Percentiles rank a stretch among this genome's conserved stretches.
Conservation (phyloP, 2,113 vertebrate species). For the Meleagris gallopavo region DNA sequence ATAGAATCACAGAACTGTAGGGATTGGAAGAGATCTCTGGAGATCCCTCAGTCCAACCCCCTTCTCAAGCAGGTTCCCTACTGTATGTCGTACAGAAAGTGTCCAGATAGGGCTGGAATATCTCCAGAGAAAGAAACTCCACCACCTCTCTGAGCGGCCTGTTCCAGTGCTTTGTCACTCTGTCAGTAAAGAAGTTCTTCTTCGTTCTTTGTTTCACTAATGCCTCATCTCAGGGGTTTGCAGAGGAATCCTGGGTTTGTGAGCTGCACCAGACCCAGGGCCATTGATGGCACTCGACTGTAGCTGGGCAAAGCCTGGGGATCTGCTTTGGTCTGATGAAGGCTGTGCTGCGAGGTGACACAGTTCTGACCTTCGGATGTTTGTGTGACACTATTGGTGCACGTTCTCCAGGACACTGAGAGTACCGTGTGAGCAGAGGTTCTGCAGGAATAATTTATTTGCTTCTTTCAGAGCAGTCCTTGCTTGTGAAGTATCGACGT, state of each 20-base stretch:
- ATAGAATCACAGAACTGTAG: too few relatives aligned
- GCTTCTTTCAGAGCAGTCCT: slow-evolving; percentile 36
- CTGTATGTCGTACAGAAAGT: too few relatives aligned
- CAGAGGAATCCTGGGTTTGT: background rate
- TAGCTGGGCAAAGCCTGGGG: background rate
- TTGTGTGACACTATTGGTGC: background rate
- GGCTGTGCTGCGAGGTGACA: background rate
- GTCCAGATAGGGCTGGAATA: too few relatives aligned
- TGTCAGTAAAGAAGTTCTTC: too few relatives aligned
- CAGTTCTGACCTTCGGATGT: background rate
- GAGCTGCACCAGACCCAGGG: background rate
- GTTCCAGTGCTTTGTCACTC: too few relatives aligned
- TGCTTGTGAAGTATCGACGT: slow-evolving; percentile 21
- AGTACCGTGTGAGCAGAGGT: background rate
- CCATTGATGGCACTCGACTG: background rate
- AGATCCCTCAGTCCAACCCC: too few relatives aligned
- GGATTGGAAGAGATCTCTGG: too few relatives aligned
- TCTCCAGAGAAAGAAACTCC: too few relatives aligned
- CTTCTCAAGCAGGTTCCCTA: too few relatives aligned
- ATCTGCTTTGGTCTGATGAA: background rate
- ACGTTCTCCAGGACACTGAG: background rate
- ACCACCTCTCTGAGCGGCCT: too few relatives aligned
- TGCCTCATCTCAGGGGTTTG: accelerated
- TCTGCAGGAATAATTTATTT: slow-evolving; percentile 43
- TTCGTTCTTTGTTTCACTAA: background rate